These are phyloP conservation scores for Premnoplex brunnescens DNA, from an alignment of 2,797 vertebrate species.

Conservation along the genomic window DNA sequence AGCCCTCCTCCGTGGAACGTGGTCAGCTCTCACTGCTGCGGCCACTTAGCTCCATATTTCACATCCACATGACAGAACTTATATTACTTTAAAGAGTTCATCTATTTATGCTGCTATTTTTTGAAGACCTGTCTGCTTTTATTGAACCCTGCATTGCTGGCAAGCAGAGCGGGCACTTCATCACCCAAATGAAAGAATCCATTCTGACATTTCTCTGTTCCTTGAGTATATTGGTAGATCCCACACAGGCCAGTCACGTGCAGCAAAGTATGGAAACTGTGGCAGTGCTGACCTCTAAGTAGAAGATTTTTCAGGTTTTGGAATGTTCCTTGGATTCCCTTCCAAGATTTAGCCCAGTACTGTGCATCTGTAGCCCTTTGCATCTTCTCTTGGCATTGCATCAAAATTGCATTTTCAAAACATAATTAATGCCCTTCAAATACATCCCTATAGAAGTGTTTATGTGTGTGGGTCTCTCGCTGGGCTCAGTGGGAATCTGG, in stretches of 20 bases:
- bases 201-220: constrained; percentile 60
- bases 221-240: not conserved
- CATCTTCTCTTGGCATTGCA: not conserved
- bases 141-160: constrained; percentile 66
- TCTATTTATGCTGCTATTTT: constrained; percentile 78
- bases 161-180: constrained; percentile 65
- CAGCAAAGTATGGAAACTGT: not conserved
- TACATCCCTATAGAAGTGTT: not conserved
- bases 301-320: not conserved
- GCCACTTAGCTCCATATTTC: constrained; percentile 64
- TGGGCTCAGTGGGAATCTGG: not conserved
- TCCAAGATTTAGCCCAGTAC: not conserved
- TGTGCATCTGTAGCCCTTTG: not conserved
- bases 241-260: not conserved
- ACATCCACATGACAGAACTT: constrained; percentile 73
- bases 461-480: not conserved
- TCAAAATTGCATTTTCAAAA: not conserved
- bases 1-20: not conserved
- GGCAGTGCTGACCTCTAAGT: not conserved
- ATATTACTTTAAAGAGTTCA: constrained; percentile 79
- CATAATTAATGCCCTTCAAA: not conserved
- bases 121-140: constrained; percentile 76
- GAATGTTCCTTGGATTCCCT: not conserved
- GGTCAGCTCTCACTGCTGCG: constrained; percentile 8
- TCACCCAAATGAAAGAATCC: constrained; percentile 75